Evolutionary conservation across 2,113 vertebrate species (phyloP).

Genomic region (Pteropus alecto): DNA sequence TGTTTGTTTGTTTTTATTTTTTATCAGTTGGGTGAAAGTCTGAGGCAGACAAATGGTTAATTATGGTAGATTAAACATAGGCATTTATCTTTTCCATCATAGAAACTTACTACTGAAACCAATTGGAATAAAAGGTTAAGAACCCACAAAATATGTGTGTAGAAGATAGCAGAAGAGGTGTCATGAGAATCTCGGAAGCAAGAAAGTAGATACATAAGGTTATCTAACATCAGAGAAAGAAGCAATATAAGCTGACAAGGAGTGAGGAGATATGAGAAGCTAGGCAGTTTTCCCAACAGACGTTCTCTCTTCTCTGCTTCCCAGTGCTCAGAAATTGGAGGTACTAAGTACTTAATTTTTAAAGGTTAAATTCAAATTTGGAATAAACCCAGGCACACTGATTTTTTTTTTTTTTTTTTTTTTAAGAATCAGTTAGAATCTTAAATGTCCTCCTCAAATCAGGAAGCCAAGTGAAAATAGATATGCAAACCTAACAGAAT

Average conservation of each 20-base stretch:
- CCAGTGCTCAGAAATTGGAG: not conserved
- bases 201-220: not conserved
- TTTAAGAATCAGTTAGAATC: not conserved
- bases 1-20: not conserved
- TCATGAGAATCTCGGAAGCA: not conserved
- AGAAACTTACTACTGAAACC: not conserved
- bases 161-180: not conserved
- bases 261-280: not conserved
- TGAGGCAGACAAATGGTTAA: not conserved
- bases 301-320: too few species aligned
- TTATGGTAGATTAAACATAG: not conserved
- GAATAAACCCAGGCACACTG: not conserved
- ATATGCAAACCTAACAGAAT: not conserved
- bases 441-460: not conserved
- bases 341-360: not conserved
- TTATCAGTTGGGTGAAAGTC: not conserved
- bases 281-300: not conserved
- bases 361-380: not conserved
- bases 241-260: not conserved
- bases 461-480: not conserved
- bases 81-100: not conserved
- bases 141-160: not conserved
- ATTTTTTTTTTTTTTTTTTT: not conserved
- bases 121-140: not conserved
- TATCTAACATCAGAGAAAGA: not conserved